A percentile compares a stretch with the other conserved stretches of the same genome.
phyloP scores from a whole-genome alignment of 1,140 invertebrate species.

The Telenomus remus region DNA sequence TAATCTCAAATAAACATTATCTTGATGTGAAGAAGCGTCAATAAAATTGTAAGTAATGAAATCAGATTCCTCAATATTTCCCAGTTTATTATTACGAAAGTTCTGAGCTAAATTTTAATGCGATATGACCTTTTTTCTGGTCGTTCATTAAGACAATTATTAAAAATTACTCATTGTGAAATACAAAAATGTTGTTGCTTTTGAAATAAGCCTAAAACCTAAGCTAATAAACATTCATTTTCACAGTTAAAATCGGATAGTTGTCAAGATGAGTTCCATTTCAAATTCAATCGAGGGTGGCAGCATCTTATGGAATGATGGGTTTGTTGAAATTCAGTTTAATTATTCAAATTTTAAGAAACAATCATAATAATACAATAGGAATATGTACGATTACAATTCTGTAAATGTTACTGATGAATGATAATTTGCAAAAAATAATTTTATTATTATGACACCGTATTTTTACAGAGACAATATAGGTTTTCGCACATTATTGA shows the following conservation, averaged over 20 bases:
- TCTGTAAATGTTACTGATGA: slow-evolving; percentile 14
- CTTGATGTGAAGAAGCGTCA: no score
- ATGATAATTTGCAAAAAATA: background rate
- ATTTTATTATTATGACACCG: background rate
- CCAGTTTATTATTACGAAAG: no score
- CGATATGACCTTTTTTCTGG: no score
- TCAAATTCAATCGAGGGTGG: slow-evolving; percentile 26
- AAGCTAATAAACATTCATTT: background rate
- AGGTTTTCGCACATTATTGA: slow-evolving; percentile 46
- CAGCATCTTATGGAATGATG: background rate
- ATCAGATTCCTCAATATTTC: no score
- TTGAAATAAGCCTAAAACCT: background rate
- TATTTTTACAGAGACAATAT: slow-evolving; percentile 7
- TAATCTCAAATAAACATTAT: no score
- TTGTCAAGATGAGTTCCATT: slow-evolving; percentile 30
- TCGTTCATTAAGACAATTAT: no score
- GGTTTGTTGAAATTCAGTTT: slow-evolving; percentile 13
- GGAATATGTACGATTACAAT: background rate
- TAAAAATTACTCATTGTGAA: no score
- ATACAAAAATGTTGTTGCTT: no score
- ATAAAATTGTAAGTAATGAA: no score
- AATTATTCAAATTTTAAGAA: background rate
- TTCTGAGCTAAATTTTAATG: no score
- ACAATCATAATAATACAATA: background rate
- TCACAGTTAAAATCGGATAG: no score